Evolutionary conservation across 1,140 invertebrate genomes (phyloP).

Genomic region (Camponotus vicinus): DNA sequence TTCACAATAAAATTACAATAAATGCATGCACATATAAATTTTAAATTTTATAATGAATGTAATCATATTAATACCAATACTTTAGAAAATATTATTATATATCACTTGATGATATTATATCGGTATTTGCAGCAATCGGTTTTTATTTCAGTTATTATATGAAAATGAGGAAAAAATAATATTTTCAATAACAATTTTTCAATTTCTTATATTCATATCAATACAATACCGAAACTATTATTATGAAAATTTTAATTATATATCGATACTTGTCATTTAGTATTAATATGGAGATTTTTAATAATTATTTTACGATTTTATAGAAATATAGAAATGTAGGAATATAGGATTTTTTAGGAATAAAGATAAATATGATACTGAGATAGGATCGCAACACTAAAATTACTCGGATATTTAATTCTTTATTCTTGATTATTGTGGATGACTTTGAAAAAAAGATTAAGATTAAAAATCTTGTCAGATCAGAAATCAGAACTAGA

Average conservation of each 20-base stretch:
- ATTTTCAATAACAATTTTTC: neutral
- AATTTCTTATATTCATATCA: neutral
- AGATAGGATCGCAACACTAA: neutral
- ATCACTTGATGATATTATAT: neutral
- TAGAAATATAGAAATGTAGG: neutral
- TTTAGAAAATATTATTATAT: too few relatives aligned
- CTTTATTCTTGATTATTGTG: neutral
- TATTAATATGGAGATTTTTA: neutral
- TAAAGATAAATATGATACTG: neutral
- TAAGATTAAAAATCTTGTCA: neutral
- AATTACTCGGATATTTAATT: neutral
- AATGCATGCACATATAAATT: too few relatives aligned
- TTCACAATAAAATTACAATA: too few relatives aligned
- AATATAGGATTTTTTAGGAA: neutral
- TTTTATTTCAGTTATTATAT: conserved; percentile 5
- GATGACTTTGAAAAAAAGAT: neutral
- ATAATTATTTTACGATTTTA: neutral
- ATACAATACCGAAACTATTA: neutral
- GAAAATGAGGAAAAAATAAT: neutral
- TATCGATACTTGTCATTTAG: neutral
- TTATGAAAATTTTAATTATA: conserved; percentile 1
- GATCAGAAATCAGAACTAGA: neutral
- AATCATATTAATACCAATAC: too few relatives aligned
- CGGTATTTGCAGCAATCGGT: too few relatives aligned
- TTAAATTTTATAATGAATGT: too few relatives aligned